These are phyloP conservation scores for Phocoena phocoena DNA, from an alignment of 2,113 vertebrate species.

Conservation along the genomic window DNA sequence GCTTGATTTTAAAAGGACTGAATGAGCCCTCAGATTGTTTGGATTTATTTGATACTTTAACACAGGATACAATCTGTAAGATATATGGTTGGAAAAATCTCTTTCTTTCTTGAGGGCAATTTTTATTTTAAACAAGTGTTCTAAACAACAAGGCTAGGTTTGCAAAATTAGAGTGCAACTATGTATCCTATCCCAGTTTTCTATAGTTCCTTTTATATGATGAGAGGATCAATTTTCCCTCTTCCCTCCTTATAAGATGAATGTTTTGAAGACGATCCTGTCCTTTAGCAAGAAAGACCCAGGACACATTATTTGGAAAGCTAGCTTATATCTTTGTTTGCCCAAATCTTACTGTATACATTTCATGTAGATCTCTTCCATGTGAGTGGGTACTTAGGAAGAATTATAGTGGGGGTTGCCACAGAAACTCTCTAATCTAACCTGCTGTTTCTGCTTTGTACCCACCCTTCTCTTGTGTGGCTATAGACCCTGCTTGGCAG, in stretches of 20 bases:
- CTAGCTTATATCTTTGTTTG: not conserved
- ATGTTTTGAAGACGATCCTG: not conserved
- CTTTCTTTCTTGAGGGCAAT: slow-evolving; percentile 33
- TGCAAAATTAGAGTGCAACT: slow-evolving; percentile 27
- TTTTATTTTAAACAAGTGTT: slow-evolving; percentile 59
- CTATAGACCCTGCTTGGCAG: not conserved
- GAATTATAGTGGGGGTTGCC: not conserved
- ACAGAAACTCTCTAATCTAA: not conserved
- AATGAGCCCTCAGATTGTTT: not conserved
- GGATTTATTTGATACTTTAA: slow-evolving; percentile 53
- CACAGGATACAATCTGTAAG: not conserved
- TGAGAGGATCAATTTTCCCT: not conserved
- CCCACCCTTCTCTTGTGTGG: not conserved
- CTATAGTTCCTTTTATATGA: not conserved
- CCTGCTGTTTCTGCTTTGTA: not conserved
- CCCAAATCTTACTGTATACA: not conserved
- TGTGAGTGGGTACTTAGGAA: not conserved
- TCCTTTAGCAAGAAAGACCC: not conserved
- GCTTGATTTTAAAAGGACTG: slow-evolving; percentile 35
- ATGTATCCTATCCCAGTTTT: not conserved
- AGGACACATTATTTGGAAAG: not conserved
- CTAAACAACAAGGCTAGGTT: not conserved
- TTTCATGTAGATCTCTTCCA: not conserved
- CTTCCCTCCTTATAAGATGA: not conserved
- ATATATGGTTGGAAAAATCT: slow-evolving; percentile 8